Evolutionary conservation across 2,113 vertebrate genomes (phyloP).

Genomic region (Anguilla japonica): DNA sequence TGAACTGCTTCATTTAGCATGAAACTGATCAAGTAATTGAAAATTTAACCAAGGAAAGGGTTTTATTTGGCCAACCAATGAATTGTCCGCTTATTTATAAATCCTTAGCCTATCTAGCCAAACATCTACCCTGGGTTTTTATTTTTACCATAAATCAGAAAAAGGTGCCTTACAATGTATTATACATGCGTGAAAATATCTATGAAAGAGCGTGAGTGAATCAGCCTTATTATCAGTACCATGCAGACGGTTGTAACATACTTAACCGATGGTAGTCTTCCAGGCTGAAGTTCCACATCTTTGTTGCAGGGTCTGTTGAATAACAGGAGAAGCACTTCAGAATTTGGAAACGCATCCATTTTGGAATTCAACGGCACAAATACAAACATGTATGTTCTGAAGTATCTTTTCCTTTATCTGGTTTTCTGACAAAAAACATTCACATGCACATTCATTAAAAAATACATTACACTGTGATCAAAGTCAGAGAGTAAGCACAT

Average conservation of each 20-base stretch:
- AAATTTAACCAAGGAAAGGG: no score
- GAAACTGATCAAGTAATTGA: background rate
- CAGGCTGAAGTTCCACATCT: conserved; percentile 89
- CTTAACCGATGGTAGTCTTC: conserved; percentile 80
- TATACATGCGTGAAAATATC: background rate
- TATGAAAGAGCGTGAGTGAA: background rate
- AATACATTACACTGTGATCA: background rate
- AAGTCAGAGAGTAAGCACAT: no score
- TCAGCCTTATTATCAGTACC: background rate
- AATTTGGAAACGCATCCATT: background rate
- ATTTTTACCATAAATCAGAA: no score
- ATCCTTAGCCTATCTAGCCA: no score
- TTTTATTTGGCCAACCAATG: background rate
- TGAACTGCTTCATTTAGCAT: background rate
- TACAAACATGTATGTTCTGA: background rate
- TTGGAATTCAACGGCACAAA: background rate
- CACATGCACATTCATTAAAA: background rate
- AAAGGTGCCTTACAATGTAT: background rate
- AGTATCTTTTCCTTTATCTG: background rate
- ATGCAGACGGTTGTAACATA: conserved; percentile 52
- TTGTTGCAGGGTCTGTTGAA: conserved; percentile 78
- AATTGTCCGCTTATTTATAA: background rate
- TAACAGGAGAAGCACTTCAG: background rate
- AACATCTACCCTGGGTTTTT: no score
- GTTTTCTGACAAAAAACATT: background rate